phyloP scores from a whole-genome alignment of 2,797 vertebrate genomes.

The Eulemur coronatus region DNA sequence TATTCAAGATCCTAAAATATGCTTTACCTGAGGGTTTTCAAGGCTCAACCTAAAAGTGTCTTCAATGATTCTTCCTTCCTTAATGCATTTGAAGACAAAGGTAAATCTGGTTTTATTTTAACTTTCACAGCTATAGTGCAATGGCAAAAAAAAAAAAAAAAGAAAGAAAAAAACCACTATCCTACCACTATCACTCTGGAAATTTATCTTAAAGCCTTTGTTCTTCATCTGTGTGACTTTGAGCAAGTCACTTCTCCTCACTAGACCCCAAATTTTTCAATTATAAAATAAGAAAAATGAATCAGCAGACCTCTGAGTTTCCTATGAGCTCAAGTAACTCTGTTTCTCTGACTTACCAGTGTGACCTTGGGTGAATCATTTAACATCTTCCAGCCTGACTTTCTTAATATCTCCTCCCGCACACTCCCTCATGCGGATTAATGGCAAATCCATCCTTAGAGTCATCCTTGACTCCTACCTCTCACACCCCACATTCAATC shows the following conservation, averaged over 20 bases:
- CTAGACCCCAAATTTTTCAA: not conserved
- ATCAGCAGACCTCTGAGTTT: not conserved
- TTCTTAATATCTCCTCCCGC: not conserved
- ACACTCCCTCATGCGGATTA: not conserved
- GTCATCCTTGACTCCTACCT: not conserved
- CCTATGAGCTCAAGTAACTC: not conserved
- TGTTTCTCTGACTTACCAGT: not conserved
- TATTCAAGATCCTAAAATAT: not conserved
- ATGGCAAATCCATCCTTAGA: not conserved
- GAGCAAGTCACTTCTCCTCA: not conserved
- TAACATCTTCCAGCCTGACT: not conserved
- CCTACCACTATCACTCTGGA: not conserved
- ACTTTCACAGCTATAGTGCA: not conserved
- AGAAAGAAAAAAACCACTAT: not conserved
- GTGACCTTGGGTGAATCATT: constrained; percentile 23
- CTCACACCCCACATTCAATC: not conserved
- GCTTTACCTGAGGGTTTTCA: not conserved
- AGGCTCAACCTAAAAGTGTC: not conserved
- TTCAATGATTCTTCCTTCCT: not conserved
- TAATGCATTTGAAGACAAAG: not conserved
- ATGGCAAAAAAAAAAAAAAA: not conserved
- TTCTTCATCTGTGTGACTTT: not conserved
- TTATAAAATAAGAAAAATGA: not conserved
- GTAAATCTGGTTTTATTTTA: not conserved
- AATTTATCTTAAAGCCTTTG: not conserved